A percentile compares a stretch with the other conserved stretches of the same genome.
Evolutionary conservation across 2,113 vertebrate species (phyloP).

Genomic region (Rhea americana): DNA sequence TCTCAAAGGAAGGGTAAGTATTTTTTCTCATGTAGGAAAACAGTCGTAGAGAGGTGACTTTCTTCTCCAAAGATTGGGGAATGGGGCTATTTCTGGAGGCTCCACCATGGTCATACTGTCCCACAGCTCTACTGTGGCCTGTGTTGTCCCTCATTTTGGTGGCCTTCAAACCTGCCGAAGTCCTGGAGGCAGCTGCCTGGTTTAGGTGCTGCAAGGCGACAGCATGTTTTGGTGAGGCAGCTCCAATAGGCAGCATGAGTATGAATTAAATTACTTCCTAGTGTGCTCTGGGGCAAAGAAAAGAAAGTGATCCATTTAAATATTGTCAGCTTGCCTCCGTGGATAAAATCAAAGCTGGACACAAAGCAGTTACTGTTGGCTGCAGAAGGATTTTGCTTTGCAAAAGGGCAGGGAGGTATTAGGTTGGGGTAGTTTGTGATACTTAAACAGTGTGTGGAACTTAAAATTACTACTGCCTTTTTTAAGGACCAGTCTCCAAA

Average conservation of each 20-base stretch:
- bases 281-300: not conserved
- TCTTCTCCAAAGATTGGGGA: not conserved
- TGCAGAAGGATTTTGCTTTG: not conserved
- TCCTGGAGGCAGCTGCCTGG: too few relatives aligned
- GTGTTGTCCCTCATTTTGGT: too few relatives aligned
- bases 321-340: not conserved
- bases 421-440: not conserved
- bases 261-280: not conserved
- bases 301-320: not conserved
- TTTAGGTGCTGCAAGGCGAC: too few relatives aligned
- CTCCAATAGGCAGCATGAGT: too few relatives aligned
- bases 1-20: not conserved
- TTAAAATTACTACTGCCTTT: not conserved
- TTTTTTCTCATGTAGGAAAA: accelerated
- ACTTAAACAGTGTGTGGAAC: not conserved
- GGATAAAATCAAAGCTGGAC: not conserved
- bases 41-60: not conserved
- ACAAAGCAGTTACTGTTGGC: not conserved
- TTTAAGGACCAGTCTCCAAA: not conserved
- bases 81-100: accelerated
- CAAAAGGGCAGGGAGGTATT: not conserved
- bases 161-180: too few relatives aligned
- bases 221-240: not conserved
- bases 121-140: too few relatives aligned
- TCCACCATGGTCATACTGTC: accelerated